Percentiles rank a stretch among this genome's conserved stretches.
phyloP scores from a whole-genome alignment of 1,140 invertebrate genomes.

The Achroia grisella region DNA sequence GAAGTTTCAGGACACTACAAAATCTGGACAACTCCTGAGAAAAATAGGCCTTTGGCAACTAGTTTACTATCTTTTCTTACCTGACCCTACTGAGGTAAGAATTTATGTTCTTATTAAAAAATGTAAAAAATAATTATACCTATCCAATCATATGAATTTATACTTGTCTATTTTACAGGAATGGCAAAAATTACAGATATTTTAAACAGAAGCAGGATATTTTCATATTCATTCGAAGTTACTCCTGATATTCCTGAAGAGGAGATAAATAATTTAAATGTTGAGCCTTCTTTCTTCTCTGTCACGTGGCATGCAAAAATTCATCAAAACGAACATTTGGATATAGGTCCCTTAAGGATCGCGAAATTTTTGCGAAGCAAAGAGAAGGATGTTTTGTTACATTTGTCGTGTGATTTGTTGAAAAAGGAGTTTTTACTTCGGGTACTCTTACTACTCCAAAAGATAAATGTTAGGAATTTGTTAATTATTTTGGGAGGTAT shows the following conservation, averaged over 20 bases:
- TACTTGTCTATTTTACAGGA: too few relatives aligned
- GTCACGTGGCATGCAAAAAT: constrained; percentile 57
- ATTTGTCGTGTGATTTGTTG: constrained; percentile 51
- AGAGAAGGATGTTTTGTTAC: constrained; percentile 41
- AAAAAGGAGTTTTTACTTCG: constrained; percentile 36
- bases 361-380: constrained; percentile 30
- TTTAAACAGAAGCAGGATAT: constrained; percentile 19
- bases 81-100: too few relatives aligned
- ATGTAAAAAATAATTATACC: too few relatives aligned
- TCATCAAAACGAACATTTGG: constrained; percentile 35
- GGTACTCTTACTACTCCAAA: constrained; percentile 29
- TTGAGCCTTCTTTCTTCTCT: constrained; percentile 47
- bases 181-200: constrained; percentile 37
- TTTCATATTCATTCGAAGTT: constrained; percentile 55
- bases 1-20: too few relatives aligned
- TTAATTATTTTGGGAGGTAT: constrained; percentile 56
- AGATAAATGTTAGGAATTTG: constrained; percentile 45
- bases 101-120: too few relatives aligned
- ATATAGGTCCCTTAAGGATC: constrained; percentile 40
- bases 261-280: constrained; percentile 28
- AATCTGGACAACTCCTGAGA: too few relatives aligned
- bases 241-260: constrained; percentile 38
- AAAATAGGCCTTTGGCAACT: too few relatives aligned
- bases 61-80: too few relatives aligned
- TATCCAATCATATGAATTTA: too few relatives aligned